These are phyloP conservation scores for Muraenolepis orangiensis DNA, from an alignment of 2,797 vertebrate species.

Conservation along the genomic window DNA sequence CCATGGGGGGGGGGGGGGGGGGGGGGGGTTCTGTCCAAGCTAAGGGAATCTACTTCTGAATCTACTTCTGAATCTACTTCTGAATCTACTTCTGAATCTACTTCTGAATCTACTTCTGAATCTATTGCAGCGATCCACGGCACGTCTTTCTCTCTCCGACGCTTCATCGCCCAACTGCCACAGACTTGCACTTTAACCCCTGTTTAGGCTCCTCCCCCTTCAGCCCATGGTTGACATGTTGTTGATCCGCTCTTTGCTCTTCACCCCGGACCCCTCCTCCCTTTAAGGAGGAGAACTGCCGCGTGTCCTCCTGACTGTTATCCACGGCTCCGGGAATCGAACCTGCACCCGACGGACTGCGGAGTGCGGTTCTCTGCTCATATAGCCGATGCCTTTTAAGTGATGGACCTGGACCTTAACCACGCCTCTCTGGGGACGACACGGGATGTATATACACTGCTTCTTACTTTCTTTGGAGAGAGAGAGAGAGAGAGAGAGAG, in stretches of 20 bases:
- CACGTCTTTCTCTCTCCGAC: constrained; percentile 58
- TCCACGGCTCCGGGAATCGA: too few species aligned
- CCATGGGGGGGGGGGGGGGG: constrained; percentile 16
- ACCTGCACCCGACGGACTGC: too few species aligned
- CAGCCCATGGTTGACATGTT: constrained; percentile 80
- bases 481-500: constrained; percentile 38
- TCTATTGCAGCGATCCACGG: constrained; percentile 69
- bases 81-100: constrained; percentile 69
- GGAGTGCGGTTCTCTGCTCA: constrained; percentile 73
- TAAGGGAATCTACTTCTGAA: constrained; percentile 49
- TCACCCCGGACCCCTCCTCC: constrained; percentile 83
- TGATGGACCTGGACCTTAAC: constrained; percentile 57
- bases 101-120: constrained; percentile 55
- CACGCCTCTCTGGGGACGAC: constrained; percentile 57
- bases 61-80: constrained; percentile 69
- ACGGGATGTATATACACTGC: constrained; percentile 66
- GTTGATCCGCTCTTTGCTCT: constrained; percentile 67
- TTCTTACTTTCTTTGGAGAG: constrained; percentile 25
- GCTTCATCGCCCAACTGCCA: constrained; percentile 78
- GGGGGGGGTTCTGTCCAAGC: constrained; percentile 36
- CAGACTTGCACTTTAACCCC: constrained; percentile 84
- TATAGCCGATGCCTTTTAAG: constrained; percentile 74
- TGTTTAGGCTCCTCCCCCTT: constrained; percentile 60
- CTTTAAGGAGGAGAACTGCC: constrained; percentile 74
- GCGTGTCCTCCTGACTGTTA: constrained; percentile 81